Conservation (phyloP, 2,888 invertebrate genomes). For the Dolichopus griseipennis region DNA sequence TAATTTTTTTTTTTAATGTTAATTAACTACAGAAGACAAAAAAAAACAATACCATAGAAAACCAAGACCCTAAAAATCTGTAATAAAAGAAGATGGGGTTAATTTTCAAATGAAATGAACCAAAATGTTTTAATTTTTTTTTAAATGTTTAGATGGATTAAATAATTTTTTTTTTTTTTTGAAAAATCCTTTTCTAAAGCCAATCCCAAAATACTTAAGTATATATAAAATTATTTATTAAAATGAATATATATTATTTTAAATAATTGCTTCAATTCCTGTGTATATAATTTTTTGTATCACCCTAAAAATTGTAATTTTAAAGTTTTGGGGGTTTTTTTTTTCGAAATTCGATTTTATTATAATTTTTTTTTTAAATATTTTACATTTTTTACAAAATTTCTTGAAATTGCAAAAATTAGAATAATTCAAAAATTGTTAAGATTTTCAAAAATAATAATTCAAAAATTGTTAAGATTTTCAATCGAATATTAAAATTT, state of each 20-base stretch:
- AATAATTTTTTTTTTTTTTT: slow-evolving; percentile 5
- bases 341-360: too few relatives aligned
- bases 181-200: too few relatives aligned
- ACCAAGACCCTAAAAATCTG: not conserved
- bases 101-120: not conserved
- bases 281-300: slow-evolving; percentile 24
- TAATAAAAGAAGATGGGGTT: not conserved
- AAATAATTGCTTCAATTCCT: slow-evolving; percentile 17
- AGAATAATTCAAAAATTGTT: too few relatives aligned
- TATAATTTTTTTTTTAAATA: not conserved
- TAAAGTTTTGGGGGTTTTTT: slow-evolving; percentile 23
- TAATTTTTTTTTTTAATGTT: not conserved
- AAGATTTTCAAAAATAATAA: too few relatives aligned
- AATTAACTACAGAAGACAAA: not conserved
- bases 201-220: too few relatives aligned
- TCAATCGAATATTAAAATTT: too few relatives aligned
- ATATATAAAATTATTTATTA: too few relatives aligned
- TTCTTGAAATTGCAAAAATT: not conserved
- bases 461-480: too few relatives aligned
- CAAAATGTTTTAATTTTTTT: too few relatives aligned
- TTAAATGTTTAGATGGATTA: slow-evolving; percentile 8
- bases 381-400: not conserved
- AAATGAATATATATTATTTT: not conserved
- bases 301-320: slow-evolving; percentile 16
- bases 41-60: not conserved